Conservation (phyloP, 2,113 vertebrate species). For the Eleginops maclovinus region DNA sequence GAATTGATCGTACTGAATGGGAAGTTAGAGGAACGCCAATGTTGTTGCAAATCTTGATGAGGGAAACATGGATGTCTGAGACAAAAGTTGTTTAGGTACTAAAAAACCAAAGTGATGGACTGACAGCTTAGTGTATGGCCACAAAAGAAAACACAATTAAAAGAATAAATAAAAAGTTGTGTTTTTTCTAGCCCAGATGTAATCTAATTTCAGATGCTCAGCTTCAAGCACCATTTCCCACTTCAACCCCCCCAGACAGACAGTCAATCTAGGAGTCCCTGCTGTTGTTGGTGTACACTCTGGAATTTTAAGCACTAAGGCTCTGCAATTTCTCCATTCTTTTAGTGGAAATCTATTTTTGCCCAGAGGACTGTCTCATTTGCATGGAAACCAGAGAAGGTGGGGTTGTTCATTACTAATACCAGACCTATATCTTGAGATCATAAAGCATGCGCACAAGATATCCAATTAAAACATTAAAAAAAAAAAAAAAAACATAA, state of each 20-base stretch:
- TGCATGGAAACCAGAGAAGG: conserved; percentile 26
- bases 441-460: neutral
- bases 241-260: neutral
- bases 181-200: neutral
- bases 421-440: neutral
- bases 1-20: neutral
- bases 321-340: conserved; percentile 2
- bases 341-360: conserved; percentile 43
- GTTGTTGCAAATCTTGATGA: too few relatives aligned
- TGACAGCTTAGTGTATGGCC: too few relatives aligned
- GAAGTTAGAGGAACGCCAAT: too few relatives aligned
- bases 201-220: conserved; percentile 5
- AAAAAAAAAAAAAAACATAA: neutral
- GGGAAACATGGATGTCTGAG: too few relatives aligned
- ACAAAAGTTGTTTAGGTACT: neutral
- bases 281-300: conserved; percentile 9
- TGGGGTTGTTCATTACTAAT: neutral
- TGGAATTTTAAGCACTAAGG: conserved; percentile 41
- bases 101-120: neutral
- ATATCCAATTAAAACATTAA: neutral
- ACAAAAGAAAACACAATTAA: neutral
- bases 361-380: neutral
- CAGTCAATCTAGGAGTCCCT: neutral
- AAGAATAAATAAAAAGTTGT: neutral
- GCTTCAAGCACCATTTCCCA: neutral